phyloP scores from a whole-genome alignment of 2,888 invertebrate genomes.

The Neocrepidodera transversa region DNA sequence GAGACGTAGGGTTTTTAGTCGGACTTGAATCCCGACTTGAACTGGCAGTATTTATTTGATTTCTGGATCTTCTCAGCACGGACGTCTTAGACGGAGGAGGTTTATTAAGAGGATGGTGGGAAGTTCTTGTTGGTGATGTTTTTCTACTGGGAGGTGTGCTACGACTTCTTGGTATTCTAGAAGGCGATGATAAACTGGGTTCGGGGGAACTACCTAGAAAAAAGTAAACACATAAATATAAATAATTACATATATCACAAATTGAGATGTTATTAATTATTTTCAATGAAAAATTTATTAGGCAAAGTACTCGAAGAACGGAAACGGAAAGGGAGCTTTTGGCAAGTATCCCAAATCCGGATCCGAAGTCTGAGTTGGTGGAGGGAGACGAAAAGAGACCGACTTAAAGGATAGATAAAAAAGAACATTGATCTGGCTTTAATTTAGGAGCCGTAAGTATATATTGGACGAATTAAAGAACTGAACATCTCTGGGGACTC shows the following conservation, averaged over 20 bases:
- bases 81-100: constrained; percentile 37
- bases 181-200: constrained; percentile 58
- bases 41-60: constrained; percentile 42
- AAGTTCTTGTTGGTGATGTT: constrained; percentile 48
- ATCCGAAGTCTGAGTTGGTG: no score
- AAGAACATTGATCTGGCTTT: no score
- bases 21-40: constrained; percentile 55
- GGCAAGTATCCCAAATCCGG: no score
- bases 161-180: constrained; percentile 52
- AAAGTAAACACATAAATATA: not conserved
- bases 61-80: constrained; percentile 40
- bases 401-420: no score
- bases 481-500: no score
- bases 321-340: no score
- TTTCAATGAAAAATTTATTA: no score
- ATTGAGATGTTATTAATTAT: no score
- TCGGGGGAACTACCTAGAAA: constrained; percentile 57
- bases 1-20: constrained; percentile 48
- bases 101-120: constrained; percentile 33
- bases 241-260: not conserved
- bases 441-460: no score
- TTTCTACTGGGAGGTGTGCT: constrained; percentile 53
- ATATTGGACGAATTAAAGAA: no score
- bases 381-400: no score
- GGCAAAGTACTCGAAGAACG: no score